phyloP scores from a whole-genome alignment of 1,140 invertebrate species.

The Microplitis demolitor region DNA sequence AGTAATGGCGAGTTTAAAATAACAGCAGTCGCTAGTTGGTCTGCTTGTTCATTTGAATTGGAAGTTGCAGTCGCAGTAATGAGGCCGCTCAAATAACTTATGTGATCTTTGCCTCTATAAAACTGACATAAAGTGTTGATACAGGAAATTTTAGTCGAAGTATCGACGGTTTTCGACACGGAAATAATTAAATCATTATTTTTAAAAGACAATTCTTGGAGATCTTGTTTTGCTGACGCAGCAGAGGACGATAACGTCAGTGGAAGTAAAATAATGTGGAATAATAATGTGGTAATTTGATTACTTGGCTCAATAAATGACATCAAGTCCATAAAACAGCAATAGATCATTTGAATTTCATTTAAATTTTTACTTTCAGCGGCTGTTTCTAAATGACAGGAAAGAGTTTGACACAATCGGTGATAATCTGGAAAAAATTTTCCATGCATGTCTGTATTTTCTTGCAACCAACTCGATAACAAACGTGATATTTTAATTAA shows the following conservation, averaged over 20 bases:
- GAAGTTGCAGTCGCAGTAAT: conserved; percentile 29
- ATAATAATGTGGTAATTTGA: neutral
- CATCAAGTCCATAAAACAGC: neutral
- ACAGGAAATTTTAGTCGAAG: conserved; percentile 43
- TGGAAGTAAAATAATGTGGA: neutral
- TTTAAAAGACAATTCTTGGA: neutral
- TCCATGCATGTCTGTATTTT: neutral
- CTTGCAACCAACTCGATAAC: neutral
- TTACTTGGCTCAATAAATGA: too few species aligned
- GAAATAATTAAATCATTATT: neutral
- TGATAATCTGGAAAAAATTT: neutral
- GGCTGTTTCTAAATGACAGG: neutral
- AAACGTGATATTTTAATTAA: neutral
- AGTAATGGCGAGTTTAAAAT: conserved; percentile 43
- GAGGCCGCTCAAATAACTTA: conserved; percentile 42
- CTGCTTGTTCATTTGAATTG: too few species aligned
- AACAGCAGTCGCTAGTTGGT: conserved; percentile 38
- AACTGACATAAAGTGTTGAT: conserved; percentile 40
- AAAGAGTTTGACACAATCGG: neutral
- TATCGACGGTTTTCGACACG: conserved; percentile 38
- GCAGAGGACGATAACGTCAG: neutral
- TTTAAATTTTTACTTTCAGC: neutral
- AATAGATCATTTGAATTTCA: neutral
- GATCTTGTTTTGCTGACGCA: too few species aligned
- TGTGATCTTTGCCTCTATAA: conserved; percentile 36